phyloP scores from a whole-genome alignment of 2,888 invertebrate genomes.

The Pandemis corylana region DNA sequence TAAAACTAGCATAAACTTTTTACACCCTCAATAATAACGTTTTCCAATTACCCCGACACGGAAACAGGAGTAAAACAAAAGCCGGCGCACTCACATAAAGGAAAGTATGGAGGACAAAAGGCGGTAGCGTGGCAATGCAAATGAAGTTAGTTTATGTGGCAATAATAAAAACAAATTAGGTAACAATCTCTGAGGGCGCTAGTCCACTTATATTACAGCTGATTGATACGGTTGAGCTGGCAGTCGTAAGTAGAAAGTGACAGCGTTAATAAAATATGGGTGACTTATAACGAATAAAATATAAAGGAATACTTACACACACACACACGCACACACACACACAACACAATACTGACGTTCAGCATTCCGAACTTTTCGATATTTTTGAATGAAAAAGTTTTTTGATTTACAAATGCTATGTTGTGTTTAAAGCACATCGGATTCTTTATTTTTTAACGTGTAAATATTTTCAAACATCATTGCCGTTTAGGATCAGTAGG shows the following conservation, averaged over 20 bases:
- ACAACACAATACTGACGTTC: no score
- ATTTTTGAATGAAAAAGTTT: no score
- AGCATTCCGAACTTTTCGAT: no score
- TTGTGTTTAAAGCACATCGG: no score
- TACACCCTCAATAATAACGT: slow-evolving; percentile 34
- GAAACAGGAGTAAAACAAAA: slow-evolving; percentile 31
- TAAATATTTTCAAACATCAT: no score
- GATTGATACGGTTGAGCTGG: not conserved
- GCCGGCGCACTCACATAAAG: slow-evolving; percentile 17
- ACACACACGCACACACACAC: no score
- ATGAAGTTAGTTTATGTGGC: slow-evolving; percentile 31
- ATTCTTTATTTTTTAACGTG: no score
- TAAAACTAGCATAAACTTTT: slow-evolving; percentile 27
- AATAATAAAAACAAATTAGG: slow-evolving; percentile 64
- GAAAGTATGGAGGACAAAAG: slow-evolving; percentile 17
- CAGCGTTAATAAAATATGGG: not conserved
- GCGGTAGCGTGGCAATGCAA: slow-evolving; percentile 42
- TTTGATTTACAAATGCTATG: no score
- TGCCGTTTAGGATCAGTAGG: no score
- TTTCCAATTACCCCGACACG: slow-evolving; percentile 33
- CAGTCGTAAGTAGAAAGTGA: not conserved
- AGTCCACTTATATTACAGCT: not conserved
- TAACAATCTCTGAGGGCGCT: slow-evolving; percentile 35
- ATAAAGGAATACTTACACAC: no score
- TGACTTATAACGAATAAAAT: not conserved